A percentile compares a stretch with the other conserved stretches of the same genome.
Evolutionary conservation across 2,888 invertebrate species (phyloP).

Genomic region (Cyclophora punctaria): DNA sequence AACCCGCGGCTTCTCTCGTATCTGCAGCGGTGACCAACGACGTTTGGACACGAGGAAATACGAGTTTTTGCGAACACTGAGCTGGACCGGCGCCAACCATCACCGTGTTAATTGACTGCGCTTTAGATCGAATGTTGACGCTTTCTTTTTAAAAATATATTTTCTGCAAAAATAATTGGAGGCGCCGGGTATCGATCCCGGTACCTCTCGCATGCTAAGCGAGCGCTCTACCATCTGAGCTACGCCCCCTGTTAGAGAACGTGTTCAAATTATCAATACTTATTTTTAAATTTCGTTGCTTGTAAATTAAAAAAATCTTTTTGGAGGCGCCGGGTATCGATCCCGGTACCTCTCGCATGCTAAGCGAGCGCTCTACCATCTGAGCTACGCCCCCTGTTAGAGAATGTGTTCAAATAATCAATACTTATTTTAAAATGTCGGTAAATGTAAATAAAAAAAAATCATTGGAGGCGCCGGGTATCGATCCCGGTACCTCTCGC

Average conservation of each 20-base stretch:
- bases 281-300: no score
- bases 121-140: no score
- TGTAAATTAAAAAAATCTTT: no score
- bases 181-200: constrained; percentile 72
- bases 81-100: constrained; percentile 13
- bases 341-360: constrained; percentile 75
- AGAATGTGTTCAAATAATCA: no score
- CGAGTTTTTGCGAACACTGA: no score
- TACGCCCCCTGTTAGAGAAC: constrained; percentile 54
- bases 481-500: constrained; percentile 74
- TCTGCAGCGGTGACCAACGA: no score
- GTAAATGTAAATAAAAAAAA: no score
- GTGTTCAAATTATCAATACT: no score
- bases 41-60: no score
- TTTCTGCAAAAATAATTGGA: constrained; percentile 35
- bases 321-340: constrained; percentile 75
- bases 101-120: constrained; percentile 7
- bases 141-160: no score
- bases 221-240: constrained; percentile 69
- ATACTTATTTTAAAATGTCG: no score
- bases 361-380: constrained; percentile 76
- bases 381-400: constrained; percentile 68
- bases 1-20: no score
- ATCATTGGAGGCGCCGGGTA: constrained; percentile 47
- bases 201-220: constrained; percentile 74